These are phyloP conservation scores for Macrobrachium rosenbergii DNA, from an alignment of 1,140 invertebrate genomes.

Conservation along the genomic window DNA sequence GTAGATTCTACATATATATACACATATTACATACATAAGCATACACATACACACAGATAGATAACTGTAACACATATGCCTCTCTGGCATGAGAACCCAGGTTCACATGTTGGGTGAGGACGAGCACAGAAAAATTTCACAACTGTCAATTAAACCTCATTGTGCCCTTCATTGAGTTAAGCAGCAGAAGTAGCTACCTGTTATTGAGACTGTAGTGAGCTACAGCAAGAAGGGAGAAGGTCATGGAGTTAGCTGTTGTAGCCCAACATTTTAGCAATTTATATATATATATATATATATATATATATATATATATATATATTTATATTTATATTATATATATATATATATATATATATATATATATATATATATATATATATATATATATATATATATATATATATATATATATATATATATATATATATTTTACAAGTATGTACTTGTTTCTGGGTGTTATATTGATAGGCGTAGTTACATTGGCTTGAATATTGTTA, in stretches of 20 bases:
- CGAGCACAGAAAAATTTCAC: too few relatives aligned
- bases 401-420: slow-evolving; percentile 28
- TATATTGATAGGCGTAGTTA: too few relatives aligned
- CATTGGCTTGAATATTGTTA: too few relatives aligned
- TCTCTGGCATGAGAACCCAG: not conserved
- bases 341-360: slow-evolving; percentile 32
- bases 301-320: slow-evolving; percentile 32
- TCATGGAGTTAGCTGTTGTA: too few relatives aligned
- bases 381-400: slow-evolving; percentile 41
- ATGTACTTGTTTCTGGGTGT: slow-evolving; percentile 14
- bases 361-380: slow-evolving; percentile 38
- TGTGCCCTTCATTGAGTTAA: too few relatives aligned
- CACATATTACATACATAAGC: not conserved
- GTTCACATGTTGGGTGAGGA: not conserved
- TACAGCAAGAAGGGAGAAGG: too few relatives aligned
- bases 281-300: slow-evolving; percentile 30
- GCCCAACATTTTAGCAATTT: too few relatives aligned
- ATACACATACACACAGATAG: slow-evolving; percentile 6
- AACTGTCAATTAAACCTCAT: too few relatives aligned
- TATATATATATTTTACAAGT: not conserved
- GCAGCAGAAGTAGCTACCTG: too few relatives aligned
- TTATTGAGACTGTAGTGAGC: too few relatives aligned
- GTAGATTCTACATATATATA: not conserved
- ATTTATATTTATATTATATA: slow-evolving; percentile 28
- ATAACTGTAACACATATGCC: not conserved